These are phyloP conservation scores for Polietes domitor DNA, from an alignment of 2,888 invertebrate genomes.

Conservation along the genomic window DNA sequence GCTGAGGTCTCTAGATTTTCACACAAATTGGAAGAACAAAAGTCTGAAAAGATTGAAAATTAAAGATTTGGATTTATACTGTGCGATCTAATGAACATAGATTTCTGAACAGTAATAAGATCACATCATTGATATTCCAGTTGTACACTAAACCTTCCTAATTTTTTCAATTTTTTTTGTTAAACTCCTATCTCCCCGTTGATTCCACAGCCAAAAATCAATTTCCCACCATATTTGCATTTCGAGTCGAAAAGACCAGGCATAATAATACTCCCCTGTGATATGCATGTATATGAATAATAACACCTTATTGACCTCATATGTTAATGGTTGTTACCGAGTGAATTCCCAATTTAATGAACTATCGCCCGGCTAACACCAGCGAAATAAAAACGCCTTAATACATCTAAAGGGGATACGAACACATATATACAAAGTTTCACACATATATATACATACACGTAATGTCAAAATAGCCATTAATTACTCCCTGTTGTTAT, in stretches of 20 bases:
- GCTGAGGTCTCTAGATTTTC: too few species aligned
- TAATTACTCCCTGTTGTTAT: conserved; percentile 67
- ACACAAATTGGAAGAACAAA: too few species aligned
- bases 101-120: too few species aligned
- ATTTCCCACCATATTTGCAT: not conserved
- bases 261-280: not conserved
- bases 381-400: conserved; percentile 29
- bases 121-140: too few species aligned
- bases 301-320: conserved; percentile 65
- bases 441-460: conserved; percentile 24
- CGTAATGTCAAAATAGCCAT: conserved; percentile 43
- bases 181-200: too few species aligned
- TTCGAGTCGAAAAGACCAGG: not conserved
- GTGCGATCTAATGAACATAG: too few species aligned
- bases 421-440: not conserved
- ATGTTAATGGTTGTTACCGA: conserved; percentile 54
- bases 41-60: too few species aligned
- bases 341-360: conserved; percentile 29
- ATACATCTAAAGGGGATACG: conserved; percentile 41
- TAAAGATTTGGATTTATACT: too few species aligned
- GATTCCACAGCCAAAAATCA: not conserved
- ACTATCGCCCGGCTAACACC: not conserved
- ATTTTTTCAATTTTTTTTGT: too few species aligned
- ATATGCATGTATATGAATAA: conserved; percentile 10
- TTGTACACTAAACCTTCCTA: too few species aligned